Percentiles rank a stretch among this genome's conserved stretches.
Evolutionary conservation across 2,888 invertebrate species (phyloP).

Genomic region (Dendrolimus pini): DNA sequence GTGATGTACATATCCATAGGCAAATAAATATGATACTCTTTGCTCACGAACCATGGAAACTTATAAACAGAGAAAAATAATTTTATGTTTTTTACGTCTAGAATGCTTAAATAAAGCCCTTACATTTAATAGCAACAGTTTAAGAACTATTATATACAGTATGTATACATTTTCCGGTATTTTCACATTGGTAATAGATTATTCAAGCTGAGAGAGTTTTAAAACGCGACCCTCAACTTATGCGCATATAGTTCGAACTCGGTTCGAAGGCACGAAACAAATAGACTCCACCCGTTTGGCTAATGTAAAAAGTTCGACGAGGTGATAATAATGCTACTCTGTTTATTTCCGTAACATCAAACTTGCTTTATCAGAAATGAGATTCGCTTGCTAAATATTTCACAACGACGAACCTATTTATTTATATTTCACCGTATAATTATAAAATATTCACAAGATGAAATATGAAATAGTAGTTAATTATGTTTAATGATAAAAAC

Average conservation of each 20-base stretch:
- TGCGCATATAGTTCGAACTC: constrained; percentile 45
- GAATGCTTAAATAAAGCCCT: too few relatives aligned
- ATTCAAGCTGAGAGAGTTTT: constrained; percentile 45
- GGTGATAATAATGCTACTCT: constrained; percentile 45
- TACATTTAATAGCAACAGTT: too few relatives aligned
- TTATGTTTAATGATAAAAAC: too few relatives aligned
- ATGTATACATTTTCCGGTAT: neutral
- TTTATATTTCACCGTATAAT: too few relatives aligned
- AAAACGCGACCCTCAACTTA: constrained; percentile 63
- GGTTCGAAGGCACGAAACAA: constrained; percentile 58
- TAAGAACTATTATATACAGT: neutral
- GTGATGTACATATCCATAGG: too few relatives aligned
- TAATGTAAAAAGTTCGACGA: constrained; percentile 67
- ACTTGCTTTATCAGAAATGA: constrained; percentile 9
- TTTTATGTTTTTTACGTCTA: too few relatives aligned
- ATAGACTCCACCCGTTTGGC: constrained; percentile 46
- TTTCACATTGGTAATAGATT: constrained; percentile 11
- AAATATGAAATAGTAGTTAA: too few relatives aligned
- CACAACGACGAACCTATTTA: too few relatives aligned
- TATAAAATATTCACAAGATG: too few relatives aligned
- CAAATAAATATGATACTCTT: too few relatives aligned
- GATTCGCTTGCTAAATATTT: neutral
- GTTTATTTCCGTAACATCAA: constrained; percentile 57
- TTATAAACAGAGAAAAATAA: too few relatives aligned
- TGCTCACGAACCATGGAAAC: too few relatives aligned